A percentile compares a stretch with the other conserved stretches of the same genome.
These are phyloP conservation scores for Xenus cinereus DNA, from an alignment of 2,113 vertebrate genomes.

Conservation along the genomic window DNA sequence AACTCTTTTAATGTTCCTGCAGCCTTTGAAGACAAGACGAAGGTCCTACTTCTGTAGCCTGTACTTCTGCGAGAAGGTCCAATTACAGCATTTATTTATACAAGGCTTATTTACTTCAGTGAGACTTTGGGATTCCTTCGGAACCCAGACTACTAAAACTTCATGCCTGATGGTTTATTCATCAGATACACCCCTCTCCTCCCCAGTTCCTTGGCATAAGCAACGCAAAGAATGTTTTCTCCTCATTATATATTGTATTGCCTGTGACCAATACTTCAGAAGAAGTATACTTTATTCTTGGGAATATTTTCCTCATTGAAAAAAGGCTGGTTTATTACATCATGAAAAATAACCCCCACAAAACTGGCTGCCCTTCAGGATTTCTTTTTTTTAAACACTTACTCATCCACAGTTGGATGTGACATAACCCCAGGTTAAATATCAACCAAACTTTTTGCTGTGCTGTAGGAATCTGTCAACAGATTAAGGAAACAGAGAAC, in stretches of 20 bases:
- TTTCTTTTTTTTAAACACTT: neutral
- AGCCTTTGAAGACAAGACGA: neutral
- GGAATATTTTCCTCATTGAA: neutral
- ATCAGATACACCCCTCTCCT: neutral
- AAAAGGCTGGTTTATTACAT: slow-evolving; percentile 7
- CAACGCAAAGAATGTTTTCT: neutral
- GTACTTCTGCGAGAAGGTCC: neutral
- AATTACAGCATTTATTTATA: neutral
- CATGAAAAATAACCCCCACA: slow-evolving; percentile 12
- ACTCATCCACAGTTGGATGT: slow-evolving; percentile 16
- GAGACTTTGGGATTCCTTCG: neutral
- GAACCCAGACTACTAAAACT: neutral
- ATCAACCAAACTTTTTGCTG: slow-evolving; percentile 31
- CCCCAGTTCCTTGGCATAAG: neutral
- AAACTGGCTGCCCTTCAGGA: neutral
- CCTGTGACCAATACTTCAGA: neutral
- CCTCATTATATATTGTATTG: neutral
- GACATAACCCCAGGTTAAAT: slow-evolving; percentile 50
- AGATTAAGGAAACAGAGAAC: neutral
- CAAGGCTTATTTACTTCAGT: neutral
- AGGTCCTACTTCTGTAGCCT: neutral
- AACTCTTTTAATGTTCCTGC: neutral
- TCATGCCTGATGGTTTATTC: neutral
- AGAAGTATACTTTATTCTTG: neutral
- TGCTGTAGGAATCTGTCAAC: neutral